Percentiles rank a stretch among this genome's conserved stretches.
Conservation (phyloP, 1,140 invertebrate species). For the Ostrea edulis region DNA sequence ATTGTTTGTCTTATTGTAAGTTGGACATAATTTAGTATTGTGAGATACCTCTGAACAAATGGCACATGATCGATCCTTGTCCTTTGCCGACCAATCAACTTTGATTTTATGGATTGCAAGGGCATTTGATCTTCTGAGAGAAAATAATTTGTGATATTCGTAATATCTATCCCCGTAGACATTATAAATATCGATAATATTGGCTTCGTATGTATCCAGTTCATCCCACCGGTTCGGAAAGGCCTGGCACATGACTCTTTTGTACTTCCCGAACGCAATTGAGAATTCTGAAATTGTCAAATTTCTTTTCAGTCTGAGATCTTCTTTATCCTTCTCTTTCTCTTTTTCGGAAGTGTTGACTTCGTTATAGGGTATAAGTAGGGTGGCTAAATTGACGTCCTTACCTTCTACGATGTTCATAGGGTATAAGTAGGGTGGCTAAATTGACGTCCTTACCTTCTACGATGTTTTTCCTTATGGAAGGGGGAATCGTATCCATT, state of each 20-base stretch:
- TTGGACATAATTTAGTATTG: too few species aligned
- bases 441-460: conserved; percentile 46
- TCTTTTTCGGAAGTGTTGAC: not conserved
- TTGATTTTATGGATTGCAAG: conserved; percentile 32
- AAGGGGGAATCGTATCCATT: conserved; percentile 35
- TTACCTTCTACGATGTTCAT: conserved; percentile 43
- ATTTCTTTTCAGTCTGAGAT: conserved; percentile 33
- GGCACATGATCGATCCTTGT: not conserved
- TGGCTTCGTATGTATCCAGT: conserved; percentile 44
- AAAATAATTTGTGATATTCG: conserved; percentile 53
- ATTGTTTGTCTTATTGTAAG: too few species aligned
- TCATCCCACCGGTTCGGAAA: conserved; percentile 42
- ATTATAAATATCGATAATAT: conserved; percentile 49
- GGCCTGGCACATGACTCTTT: conserved; percentile 35
- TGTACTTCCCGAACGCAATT: not conserved
- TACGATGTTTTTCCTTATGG: conserved; percentile 33
- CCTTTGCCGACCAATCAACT: conserved; percentile 41
- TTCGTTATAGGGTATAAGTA: not conserved
- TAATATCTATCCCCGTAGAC: conserved; percentile 49
- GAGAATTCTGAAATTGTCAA: conserved; percentile 42
- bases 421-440: too few species aligned
- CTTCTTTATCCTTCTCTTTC: not conserved
- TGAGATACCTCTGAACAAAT: too few species aligned
- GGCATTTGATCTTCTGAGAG: conserved; percentile 23
- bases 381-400: conserved; percentile 26